Evolutionary conservation across 2,888 invertebrate genomes (phyloP), one percentile per base, ranked within the genome.

Genomic region (Drosophila bunnanda): DNA sequence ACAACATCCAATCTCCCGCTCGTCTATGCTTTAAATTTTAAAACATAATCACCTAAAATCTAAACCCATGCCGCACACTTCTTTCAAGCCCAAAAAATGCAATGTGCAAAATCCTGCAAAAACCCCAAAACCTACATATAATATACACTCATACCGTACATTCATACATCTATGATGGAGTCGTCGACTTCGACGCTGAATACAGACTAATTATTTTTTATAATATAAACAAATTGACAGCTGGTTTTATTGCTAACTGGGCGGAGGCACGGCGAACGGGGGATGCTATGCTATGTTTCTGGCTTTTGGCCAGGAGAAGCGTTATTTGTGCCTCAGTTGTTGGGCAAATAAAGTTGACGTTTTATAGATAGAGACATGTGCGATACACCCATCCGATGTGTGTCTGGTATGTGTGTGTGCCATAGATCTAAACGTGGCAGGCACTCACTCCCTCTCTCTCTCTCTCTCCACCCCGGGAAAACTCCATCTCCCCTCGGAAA

Each of bases 281-380:
- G 59, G 59, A 70, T 54, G 53, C 59, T 38, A 52, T 20, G 52
- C 15, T 30, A 17, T 7, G 59, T 30, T 30, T 38, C 20, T 25
- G 46, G 32, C 30, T 39, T 43, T 39, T 25, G 48, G 25, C 15
- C 48, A 22, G 43, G 48, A 28, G 34, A 41, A 39, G 30, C 39
- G 22, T 48, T 64, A 25, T 80, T 65, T 72, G 50, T 52, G 76
- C 61, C 70, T 66, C 82, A 87, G 79, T 84, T 87, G 88, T 81
- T 84, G 88, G 80, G 73, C 76, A 85, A 80, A 84, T 80, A 80
- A 78, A 83, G 83, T 85, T 88, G 83, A 83, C 88, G 75, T 77
- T 88, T 86, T 88, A 83, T 88, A 86, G 88, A 85, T 83, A 82
- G 80, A 83, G 83, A 85, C 85, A 82, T 81, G 81, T 81, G 86